phyloP scores from a whole-genome alignment of 2,797 vertebrate genomes.

The Saxicola maurus region DNA sequence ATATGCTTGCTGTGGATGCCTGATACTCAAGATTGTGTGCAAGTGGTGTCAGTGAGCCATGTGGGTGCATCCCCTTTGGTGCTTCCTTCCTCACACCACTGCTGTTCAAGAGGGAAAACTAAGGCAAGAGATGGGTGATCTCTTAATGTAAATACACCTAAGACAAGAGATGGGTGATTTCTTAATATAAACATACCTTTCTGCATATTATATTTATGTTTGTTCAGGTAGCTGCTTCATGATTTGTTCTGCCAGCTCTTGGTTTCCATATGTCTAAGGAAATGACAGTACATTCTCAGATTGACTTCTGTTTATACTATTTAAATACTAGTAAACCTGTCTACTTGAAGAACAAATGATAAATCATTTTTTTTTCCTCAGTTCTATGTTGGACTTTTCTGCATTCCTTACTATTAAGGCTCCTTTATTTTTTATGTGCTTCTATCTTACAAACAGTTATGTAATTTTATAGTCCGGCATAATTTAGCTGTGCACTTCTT shows the following conservation, averaged over 20 bases:
- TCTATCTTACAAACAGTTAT: background rate
- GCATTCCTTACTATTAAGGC: background rate
- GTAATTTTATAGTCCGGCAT: constrained; percentile 15
- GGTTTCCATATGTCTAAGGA: background rate
- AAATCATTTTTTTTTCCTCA: background rate
- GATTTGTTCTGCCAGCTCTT: background rate
- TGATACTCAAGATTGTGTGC: background rate
- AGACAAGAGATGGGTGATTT: background rate
- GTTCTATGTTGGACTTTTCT: background rate
- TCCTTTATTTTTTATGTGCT: constrained; percentile 5
- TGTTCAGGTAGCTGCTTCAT: background rate
- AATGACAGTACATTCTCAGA: background rate
- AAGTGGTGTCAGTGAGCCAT: background rate
- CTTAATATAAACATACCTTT: background rate
- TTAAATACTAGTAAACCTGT: constrained; percentile 15
- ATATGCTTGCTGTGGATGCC: background rate
- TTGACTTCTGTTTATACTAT: background rate
- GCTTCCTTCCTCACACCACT: background rate
- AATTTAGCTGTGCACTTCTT: constrained; percentile 4
- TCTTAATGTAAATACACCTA: background rate
- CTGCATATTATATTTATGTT: background rate
- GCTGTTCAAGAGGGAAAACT: background rate
- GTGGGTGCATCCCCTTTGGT: background rate
- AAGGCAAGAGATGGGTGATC: background rate
- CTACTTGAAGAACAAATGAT: background rate